Evolutionary conservation across 2,113 vertebrate genomes (phyloP).

Genomic region (Henicopernis longicauda): DNA sequence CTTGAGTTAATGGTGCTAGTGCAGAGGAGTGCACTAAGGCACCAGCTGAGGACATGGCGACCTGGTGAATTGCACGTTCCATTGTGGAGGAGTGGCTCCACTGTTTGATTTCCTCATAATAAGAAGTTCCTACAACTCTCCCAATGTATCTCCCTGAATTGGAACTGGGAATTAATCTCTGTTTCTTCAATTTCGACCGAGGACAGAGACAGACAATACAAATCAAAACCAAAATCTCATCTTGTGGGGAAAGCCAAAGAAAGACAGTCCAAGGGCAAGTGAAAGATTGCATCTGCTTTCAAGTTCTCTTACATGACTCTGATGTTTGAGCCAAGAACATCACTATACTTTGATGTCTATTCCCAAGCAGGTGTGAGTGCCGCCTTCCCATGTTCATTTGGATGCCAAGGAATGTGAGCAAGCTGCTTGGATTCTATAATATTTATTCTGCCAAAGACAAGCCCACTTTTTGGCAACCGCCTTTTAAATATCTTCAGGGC

Average conservation of each 20-base stretch:
- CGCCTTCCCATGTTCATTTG: neutral
- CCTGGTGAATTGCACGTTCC: neutral
- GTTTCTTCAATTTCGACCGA: neutral
- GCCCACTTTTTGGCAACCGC: neutral
- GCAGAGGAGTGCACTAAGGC: neutral
- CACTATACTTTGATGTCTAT: slow-evolving; percentile 32
- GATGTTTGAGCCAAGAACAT: slow-evolving; percentile 57
- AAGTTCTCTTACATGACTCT: neutral
- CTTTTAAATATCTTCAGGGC: neutral
- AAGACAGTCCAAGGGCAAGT: slow-evolving; percentile 17
- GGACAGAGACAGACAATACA: neutral
- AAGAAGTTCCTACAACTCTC: neutral
- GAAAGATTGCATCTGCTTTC: slow-evolving; percentile 11
- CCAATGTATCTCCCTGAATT: neutral
- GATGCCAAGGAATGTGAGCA: slow-evolving; percentile 14
- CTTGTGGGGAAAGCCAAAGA: neutral
- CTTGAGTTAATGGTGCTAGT: neutral
- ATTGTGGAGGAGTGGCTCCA: neutral
- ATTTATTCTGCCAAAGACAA: neutral
- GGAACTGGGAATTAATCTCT: neutral
- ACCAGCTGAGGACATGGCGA: neutral
- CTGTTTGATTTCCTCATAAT: neutral
- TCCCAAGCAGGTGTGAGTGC: slow-evolving; percentile 39
- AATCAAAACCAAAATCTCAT: neutral
- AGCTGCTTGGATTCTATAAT: neutral